A percentile compares a stretch with the other conserved stretches of the same genome.
Evolutionary conservation across 1,140 invertebrate genomes (phyloP).

Genomic region (Drosophila elegans): DNA sequence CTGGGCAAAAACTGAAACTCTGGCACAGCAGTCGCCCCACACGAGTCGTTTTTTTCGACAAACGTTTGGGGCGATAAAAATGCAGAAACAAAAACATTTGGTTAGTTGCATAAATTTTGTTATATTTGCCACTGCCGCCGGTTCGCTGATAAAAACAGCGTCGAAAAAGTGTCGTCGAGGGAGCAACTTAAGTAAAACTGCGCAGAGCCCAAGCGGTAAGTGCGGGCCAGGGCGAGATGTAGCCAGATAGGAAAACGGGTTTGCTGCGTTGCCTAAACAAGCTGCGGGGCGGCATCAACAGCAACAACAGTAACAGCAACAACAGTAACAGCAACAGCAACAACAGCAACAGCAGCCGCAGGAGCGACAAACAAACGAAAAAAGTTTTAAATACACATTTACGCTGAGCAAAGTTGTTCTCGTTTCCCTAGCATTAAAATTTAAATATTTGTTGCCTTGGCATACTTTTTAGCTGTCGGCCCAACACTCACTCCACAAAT

Average conservation of each 20-base stretch:
- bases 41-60: conserved; percentile 20
- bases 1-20: conserved; percentile 33
- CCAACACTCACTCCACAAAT: neutral
- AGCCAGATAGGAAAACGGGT: conserved; percentile 25
- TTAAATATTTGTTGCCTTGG: conserved; percentile 43
- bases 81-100: conserved; percentile 72
- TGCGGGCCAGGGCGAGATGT: conserved; percentile 4
- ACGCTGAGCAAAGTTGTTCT: conserved; percentile 16
- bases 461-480: conserved; percentile 29
- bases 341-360: conserved; percentile 3
- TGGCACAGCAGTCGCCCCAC: conserved; percentile 19
- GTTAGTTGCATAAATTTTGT: conserved; percentile 79
- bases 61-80: conserved; percentile 71
- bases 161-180: conserved; percentile 76
- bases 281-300: conserved; percentile 13
- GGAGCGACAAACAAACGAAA: conserved; percentile 21
- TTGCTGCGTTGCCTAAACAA: conserved; percentile 38
- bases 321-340: conserved; percentile 5
- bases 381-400: conserved; percentile 61
- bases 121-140: conserved; percentile 29
- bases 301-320: neutral
- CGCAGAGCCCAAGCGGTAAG: conserved; percentile 35
- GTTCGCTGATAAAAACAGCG: conserved; percentile 66
- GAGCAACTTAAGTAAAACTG: conserved; percentile 69
- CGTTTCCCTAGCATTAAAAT: conserved; percentile 8